Conservation (phyloP, 2,888 invertebrate species). For the Mythimna pallens region DNA sequence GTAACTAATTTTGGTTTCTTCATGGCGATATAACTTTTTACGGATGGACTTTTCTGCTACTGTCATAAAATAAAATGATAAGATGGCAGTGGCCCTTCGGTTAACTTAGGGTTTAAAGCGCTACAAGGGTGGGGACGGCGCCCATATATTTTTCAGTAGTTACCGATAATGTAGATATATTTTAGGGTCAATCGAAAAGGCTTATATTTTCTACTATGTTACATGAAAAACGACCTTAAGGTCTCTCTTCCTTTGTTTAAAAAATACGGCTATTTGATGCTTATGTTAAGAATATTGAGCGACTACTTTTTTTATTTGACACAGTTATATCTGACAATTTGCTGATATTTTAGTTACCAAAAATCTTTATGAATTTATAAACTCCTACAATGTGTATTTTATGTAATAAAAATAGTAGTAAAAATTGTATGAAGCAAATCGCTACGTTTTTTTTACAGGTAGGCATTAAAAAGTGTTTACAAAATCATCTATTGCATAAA, state of each 20-base stretch:
- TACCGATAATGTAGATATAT: not conserved
- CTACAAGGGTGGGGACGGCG: not conserved
- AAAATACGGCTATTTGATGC: not conserved
- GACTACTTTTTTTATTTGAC: constrained; percentile 2
- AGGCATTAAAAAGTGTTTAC: not conserved
- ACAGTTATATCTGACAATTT: not conserved
- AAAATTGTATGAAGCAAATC: not conserved
- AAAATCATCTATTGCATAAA: not conserved
- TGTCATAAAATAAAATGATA: not conserved
- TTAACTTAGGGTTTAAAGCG: not conserved
- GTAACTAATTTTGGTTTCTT: not conserved
- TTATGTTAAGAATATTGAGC: constrained; percentile 5
- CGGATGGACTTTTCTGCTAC: too few relatives aligned
- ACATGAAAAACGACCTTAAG: not conserved
- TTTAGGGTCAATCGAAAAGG: not conserved
- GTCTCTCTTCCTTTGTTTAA: not conserved
- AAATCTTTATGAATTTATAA: not conserved
- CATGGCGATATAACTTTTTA: not conserved
- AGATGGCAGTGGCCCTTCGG: not conserved
- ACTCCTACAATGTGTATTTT: not conserved
- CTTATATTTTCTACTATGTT: not conserved
- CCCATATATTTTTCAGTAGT: not conserved
- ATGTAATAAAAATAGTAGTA: not conserved
- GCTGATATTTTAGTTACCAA: not conserved
- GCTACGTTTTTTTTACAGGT: not conserved